Conservation (phyloP, 2,888 invertebrate species). For the Epsilonema sp. region DNA sequence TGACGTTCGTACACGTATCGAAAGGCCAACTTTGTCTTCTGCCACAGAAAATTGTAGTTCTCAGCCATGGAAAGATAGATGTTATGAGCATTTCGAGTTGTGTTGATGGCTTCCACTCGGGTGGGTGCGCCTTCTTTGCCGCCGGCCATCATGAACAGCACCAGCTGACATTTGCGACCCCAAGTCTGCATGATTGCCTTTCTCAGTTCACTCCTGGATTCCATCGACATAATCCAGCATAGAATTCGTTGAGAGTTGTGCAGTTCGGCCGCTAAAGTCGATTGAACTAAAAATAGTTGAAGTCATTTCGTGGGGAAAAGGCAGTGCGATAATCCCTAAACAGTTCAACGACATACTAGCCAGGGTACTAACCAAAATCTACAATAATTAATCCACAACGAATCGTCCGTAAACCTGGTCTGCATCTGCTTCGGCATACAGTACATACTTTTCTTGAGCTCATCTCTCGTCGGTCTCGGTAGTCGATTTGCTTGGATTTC, state of each 20-base stretch:
- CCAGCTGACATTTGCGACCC: background rate
- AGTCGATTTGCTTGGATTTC: no score
- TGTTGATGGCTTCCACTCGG: background rate
- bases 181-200: background rate
- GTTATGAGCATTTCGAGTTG: background rate
- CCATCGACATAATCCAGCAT: conserved; percentile 1
- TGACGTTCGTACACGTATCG: background rate
- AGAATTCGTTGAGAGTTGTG: background rate
- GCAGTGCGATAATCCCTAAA: no score
- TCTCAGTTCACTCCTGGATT: background rate
- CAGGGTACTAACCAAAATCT: no score
- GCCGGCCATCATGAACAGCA: background rate
- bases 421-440: no score
- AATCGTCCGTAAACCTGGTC: no score
- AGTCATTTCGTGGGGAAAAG: no score
- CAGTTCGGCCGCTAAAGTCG: background rate
- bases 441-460: no score
- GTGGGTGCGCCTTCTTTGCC: background rate
- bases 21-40: conserved; percentile 5
- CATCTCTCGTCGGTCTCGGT: no score
- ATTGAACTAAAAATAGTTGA: background rate
- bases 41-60: conserved; percentile 4
- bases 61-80: conserved; percentile 1
- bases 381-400: no score
- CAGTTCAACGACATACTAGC: no score